These are phyloP conservation scores for Ochotona princeps DNA, from an alignment of 2,113 vertebrate species.

Conservation along the genomic window DNA sequence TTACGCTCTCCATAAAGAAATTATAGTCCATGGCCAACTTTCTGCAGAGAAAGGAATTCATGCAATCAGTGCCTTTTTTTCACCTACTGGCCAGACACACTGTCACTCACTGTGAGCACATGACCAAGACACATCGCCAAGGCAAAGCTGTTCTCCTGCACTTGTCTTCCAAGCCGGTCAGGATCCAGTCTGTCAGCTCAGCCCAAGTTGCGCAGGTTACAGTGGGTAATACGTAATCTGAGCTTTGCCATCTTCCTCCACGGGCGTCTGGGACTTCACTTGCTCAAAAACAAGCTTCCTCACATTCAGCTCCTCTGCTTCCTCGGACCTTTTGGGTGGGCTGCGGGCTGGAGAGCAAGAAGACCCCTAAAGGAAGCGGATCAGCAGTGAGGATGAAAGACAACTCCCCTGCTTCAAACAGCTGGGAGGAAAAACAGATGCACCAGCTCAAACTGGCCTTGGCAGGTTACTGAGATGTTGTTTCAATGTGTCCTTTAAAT, in stretches of 20 bases:
- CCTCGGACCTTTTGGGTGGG: background rate
- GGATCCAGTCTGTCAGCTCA: background rate
- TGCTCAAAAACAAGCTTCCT: background rate
- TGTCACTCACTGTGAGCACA: slow-evolving; percentile 10
- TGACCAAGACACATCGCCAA: background rate
- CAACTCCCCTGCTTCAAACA: slow-evolving; percentile 12
- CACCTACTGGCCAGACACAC: background rate
- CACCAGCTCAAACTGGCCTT: background rate
- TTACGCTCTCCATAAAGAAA: background rate
- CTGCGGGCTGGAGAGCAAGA: background rate
- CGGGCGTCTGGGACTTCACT: background rate
- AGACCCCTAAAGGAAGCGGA: background rate
- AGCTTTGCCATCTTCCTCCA: background rate
- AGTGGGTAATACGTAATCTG: background rate
- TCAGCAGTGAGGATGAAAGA: background rate
- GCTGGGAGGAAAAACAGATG: slow-evolving; percentile 9
- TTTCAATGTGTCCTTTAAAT: background rate
- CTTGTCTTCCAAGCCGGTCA: background rate
- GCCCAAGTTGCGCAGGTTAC: background rate
- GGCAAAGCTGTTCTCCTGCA: background rate
- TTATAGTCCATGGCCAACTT: background rate
- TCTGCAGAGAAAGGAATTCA: background rate
- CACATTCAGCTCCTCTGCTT: background rate
- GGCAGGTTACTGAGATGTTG: background rate
- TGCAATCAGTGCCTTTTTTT: background rate